Evolutionary conservation across 2,113 vertebrate genomes (phyloP), one percentile per base, ranked within the genome.

Genomic region (Brachyhypopomus occidentalis): DNA sequence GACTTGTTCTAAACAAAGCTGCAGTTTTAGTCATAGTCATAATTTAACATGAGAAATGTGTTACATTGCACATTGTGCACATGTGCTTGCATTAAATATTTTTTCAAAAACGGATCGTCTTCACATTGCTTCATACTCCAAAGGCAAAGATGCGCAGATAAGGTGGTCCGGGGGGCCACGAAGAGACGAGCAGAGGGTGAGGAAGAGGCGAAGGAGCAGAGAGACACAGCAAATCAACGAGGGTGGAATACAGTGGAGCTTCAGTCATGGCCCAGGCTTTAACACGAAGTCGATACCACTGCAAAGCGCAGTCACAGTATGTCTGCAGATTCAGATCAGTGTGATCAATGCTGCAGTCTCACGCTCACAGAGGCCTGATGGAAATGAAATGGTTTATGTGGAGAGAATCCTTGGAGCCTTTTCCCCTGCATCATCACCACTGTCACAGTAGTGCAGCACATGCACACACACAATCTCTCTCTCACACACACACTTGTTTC

Each of bases 271-370:
- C 48, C 81, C 75, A 64, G 84, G 88, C 88, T 92, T 89, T 84
- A 91, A 88, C 86, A 89, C 86, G 84, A 88, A 90, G 89, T 89
- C 90, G 86, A 89, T 91, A 90, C 79, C 78, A 48, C 85, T 78
- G 86, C 88, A 89, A 90, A 88, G 82, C 83, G 79, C 84, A 88
- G 87, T 91, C 90, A 86, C 88, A 86, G 79, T 84, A 84, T 87
- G 83, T 90, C 88, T 84, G 85, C 89, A 82, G 79, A 88, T 85
- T 87, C 82, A 83, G 83, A 86, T 83, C 82, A 79, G 81, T 79
- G 75, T 41, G 77, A 87, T 91, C 88, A 88, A 85, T 89, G 87
- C 38, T 70, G 45, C 77, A 84, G 63, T 45, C 48, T 60, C 63
- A 66, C 74, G 63, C 78, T 83, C 55, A n/a, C 77, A 72, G 72